These are phyloP conservation scores for Urocynchramus pylzowi DNA, from an alignment of 2,113 vertebrate genomes.

Conservation along the genomic window DNA sequence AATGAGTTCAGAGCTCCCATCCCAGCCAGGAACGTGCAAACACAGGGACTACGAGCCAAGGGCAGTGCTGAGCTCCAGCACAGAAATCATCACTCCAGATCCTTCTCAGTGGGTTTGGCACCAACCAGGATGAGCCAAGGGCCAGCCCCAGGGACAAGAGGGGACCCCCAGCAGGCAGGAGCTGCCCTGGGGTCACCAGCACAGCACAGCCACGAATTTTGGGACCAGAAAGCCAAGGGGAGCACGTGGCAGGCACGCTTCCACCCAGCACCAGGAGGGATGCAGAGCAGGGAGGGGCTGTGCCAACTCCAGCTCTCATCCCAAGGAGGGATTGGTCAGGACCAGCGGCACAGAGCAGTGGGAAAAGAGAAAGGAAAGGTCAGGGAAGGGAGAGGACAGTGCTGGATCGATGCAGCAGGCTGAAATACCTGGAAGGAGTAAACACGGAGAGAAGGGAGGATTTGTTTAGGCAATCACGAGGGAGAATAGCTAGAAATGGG, in stretches of 20 bases:
- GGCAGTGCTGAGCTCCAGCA: background rate
- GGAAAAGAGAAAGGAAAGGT: background rate
- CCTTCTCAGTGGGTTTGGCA: fast-evolving
- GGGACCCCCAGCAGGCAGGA: background rate
- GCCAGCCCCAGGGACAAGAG: background rate
- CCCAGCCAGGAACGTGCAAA: background rate
- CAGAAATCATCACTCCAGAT: background rate
- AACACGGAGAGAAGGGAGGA: background rate
- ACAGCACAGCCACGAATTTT: fast-evolving
- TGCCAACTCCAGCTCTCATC: background rate
- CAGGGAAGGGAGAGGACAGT: background rate
- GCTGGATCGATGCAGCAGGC: background rate
- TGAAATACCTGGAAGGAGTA: background rate
- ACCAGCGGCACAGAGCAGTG: fast-evolving
- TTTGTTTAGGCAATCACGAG: background rate
- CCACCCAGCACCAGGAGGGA: fast-evolving
- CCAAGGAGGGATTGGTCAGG: background rate
- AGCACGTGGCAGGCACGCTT: fast-evolving
- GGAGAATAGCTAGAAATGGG: background rate
- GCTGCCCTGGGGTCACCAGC: background rate
- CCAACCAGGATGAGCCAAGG: background rate
- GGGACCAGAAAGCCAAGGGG: background rate
- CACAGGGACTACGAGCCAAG: background rate
- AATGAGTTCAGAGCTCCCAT: background rate
- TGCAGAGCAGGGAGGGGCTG: background rate